Base-by-base conservation (phyloP, 1,140 invertebrate species). In the Trissolcus basalis region DNA sequence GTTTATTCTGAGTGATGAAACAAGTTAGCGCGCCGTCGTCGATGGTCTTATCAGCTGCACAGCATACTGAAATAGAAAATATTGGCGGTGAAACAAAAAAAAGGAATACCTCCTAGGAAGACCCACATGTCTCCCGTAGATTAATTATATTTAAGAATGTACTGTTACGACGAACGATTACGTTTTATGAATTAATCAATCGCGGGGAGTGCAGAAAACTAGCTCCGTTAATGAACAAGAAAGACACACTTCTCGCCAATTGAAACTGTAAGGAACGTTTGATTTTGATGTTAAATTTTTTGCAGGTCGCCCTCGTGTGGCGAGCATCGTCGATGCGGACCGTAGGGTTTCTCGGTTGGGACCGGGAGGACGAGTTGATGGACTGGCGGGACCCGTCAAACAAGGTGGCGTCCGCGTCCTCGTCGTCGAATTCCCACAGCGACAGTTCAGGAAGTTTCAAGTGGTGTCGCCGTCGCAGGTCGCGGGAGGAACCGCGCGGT, bases 251-350 rank as follows among this genome's bases (percentile, higher is more conserved):
- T 32, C 12, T 49, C 12, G 19, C 19, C 19, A 27, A 27, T 27
- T 27, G 19, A 27, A 27, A 27, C 19, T 6, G 19, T 6, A n/a
- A n/a, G n/a, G n/a, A n/a, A n/a, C 19, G 19, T 1, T 27, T 27
- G 19, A 27, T 27, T 27, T 27, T 27, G 19, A 27, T 27, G 9
- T 39, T 2, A 39, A 9, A 39, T 39, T 39, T 11, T 11, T 39
- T 6, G n/a, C 73, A 88, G 87, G 87, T 88, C 78, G 87, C 87
- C 81, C 78, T 88, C 64, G 84, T 87, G 80, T 89, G 87, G 85
- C 80, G 85, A 83, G 81, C 83, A 35, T 83, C 86, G 85, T 84
- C 86, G 80, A 88, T 87, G 86, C 85, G 88, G 83, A 80, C 86
- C 80, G 84, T 86, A 72, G 87, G 86, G 75, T 85, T 87, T 80